phyloP scores from a whole-genome alignment of 2,797 vertebrate genomes.

The Echiichthys vipera region DNA sequence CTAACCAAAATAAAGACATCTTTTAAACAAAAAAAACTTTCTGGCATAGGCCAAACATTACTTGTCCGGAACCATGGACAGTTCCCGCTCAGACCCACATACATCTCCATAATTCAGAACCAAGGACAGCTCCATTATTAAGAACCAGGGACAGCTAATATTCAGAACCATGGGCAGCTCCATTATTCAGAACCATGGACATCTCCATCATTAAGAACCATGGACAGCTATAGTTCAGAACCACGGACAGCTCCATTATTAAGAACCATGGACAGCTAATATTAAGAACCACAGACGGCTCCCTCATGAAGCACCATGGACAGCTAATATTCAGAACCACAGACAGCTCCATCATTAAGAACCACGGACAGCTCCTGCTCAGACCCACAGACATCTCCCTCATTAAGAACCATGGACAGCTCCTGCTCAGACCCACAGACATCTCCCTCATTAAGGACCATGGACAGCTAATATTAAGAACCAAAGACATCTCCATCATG shows the following conservation, averaged over 20 bases:
- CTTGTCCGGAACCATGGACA: neutral
- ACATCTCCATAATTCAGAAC: neutral
- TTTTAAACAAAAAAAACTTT: too few relatives aligned
- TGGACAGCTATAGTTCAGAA: neutral
- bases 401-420: neutral
- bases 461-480: neutral
- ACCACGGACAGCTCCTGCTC: neutral
- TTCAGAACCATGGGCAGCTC: neutral
- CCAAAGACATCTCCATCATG: neutral
- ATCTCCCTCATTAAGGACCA: neutral
- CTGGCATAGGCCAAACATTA: too few relatives aligned
- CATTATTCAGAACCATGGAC: neutral
- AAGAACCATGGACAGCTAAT: too few relatives aligned
- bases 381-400: neutral
- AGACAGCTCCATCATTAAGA: neutral
- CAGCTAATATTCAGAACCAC: neutral
- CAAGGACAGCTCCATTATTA: neutral
- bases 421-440: neutral
- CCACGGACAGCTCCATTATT: neutral
- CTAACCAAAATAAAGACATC: neutral
- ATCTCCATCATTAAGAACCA: neutral
- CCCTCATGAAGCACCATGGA: neutral
- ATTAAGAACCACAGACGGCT: too few relatives aligned
- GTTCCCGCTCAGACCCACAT: neutral
- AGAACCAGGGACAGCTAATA: neutral